phyloP scores from a whole-genome alignment of 2,113 vertebrate species.

The Apteryx owenii region DNA sequence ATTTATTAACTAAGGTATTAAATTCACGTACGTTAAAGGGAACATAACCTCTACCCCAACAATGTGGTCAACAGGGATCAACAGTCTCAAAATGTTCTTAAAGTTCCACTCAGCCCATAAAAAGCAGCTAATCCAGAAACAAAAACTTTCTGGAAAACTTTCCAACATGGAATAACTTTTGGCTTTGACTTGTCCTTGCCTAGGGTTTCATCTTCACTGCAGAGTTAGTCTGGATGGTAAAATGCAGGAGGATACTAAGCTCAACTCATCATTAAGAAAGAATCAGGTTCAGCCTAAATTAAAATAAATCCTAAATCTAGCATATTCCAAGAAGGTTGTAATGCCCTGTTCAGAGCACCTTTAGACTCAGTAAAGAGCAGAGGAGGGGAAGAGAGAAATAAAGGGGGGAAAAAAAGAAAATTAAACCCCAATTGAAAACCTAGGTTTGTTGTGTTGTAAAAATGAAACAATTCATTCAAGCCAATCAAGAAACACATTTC shows the following conservation, averaged over 20 bases:
- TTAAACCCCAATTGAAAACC: not conserved
- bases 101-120: not conserved
- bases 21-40: not conserved
- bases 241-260: not conserved
- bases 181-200: not conserved
- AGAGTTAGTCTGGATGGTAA: not conserved
- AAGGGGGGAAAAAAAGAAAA: not conserved
- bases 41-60: not conserved
- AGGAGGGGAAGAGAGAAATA: not conserved
- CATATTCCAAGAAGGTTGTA: not conserved
- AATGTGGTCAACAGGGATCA: not conserved
- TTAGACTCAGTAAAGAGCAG: not conserved
- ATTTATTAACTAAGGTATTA: not conserved
- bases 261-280: not conserved
- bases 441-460: not conserved
- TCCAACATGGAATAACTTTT: not conserved
- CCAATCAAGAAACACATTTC: not conserved
- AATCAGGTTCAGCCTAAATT: not conserved
- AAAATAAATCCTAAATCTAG: not conserved
- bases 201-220: not conserved
- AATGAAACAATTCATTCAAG: not conserved
- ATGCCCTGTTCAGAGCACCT: not conserved
- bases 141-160: not conserved
- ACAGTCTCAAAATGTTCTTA: not conserved
- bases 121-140: not conserved